A percentile compares a stretch with the other conserved stretches of the same genome.
Evolutionary conservation across 2,113 vertebrate species (phyloP).

Genomic region (Oryctolagus cuniculus): DNA sequence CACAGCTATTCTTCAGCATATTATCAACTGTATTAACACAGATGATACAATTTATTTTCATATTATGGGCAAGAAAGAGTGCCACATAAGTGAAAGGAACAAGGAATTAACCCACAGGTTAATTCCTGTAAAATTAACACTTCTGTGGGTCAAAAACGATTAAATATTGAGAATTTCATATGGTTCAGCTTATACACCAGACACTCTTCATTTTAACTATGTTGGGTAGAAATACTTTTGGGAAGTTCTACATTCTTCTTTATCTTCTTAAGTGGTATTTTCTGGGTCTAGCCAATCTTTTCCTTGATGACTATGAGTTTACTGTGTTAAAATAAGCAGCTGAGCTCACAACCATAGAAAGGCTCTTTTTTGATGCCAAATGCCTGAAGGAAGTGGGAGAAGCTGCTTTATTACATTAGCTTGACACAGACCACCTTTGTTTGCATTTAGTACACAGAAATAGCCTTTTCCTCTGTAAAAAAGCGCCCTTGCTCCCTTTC

Average conservation of each 20-base stretch:
- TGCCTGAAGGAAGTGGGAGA: background rate
- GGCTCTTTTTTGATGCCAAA: background rate
- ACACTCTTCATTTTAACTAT: conserved; percentile 56
- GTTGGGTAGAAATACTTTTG: background rate
- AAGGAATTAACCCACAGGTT: too few species aligned
- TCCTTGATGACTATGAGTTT: background rate
- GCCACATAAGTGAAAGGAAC: background rate
- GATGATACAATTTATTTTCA: background rate
- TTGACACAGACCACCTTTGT: background rate
- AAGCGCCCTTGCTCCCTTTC: background rate
- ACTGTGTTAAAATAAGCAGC: background rate
- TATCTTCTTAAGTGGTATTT: conserved; percentile 43
- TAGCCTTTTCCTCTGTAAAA: background rate
- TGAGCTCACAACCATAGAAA: background rate
- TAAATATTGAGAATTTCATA: conserved; percentile 45
- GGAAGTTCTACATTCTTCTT: conserved; percentile 5
- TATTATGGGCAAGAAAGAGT: conserved; percentile 3
- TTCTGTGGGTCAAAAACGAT: conserved; percentile 17
- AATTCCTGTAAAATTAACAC: background rate
- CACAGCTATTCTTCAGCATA: conserved; percentile 24
- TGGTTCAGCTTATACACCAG: background rate
- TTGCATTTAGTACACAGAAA: background rate
- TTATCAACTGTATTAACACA: conserved; percentile 43
- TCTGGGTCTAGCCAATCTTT: background rate
- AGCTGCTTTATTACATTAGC: conserved; percentile 2